Conservation (phyloP, 2,888 invertebrate genomes). For the Lobophora halterata region DNA sequence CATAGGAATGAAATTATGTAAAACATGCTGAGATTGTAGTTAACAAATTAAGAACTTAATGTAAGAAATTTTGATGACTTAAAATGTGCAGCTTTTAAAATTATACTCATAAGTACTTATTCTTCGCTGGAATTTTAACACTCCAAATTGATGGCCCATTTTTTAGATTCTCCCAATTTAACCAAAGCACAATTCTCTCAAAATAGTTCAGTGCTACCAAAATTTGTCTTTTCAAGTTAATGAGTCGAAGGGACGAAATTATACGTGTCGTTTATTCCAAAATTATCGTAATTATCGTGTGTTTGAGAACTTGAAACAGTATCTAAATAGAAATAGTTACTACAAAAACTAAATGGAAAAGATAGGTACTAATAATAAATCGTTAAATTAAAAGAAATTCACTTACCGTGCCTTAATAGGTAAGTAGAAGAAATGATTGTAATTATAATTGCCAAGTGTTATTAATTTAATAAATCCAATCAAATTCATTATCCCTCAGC, state of each 20-base stretch:
- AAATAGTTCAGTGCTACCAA: conserved; percentile 34
- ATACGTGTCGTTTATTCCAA: conserved; percentile 46
- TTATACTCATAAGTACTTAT: no score
- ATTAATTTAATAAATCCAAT: conserved; percentile 13
- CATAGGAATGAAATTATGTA: no score
- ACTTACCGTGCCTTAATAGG: no score
- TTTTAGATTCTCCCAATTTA: conserved; percentile 13
- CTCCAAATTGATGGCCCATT: conserved; percentile 12
- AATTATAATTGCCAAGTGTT: background rate
- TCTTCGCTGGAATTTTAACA: no score
- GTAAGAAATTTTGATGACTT: no score
- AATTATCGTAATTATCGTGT: conserved; percentile 39
- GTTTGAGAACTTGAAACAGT: conserved; percentile 15
- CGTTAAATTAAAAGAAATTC: no score
- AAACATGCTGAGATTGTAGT: no score
- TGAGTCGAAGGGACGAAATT: conserved; percentile 46
- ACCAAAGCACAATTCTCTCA: conserved; percentile 21
- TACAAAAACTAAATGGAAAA: no score
- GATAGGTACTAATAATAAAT: no score
- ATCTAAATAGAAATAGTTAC: no score
- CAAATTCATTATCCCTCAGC: conserved; percentile 6
- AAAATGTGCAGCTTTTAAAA: no score
- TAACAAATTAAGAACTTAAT: no score
- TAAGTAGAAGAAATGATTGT: conserved; percentile 2
- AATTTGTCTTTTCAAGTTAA: conserved; percentile 47